Evolutionary conservation across 2,797 vertebrate species (phyloP).

Genomic region (Leptatherina wallacei): DNA sequence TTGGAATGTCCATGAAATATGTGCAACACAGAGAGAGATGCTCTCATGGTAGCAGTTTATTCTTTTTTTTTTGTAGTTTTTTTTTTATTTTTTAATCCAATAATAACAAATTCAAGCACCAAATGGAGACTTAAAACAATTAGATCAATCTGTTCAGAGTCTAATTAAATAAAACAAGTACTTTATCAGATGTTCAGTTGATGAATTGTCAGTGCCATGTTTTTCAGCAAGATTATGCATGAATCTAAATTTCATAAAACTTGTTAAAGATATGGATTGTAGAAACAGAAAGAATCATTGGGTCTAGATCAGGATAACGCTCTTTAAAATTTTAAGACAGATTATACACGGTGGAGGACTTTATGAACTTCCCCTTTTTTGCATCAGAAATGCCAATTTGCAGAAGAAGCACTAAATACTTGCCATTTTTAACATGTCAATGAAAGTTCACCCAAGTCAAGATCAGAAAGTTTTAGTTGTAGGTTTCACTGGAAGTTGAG

Average conservation of each 20-base stretch:
- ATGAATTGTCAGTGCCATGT: neutral
- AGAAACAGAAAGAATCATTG: neutral
- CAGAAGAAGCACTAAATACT: neutral
- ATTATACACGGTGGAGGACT: neutral
- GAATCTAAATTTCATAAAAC: neutral
- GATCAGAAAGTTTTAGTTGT: neutral
- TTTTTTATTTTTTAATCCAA: too few relatives aligned
- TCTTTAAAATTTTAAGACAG: neutral
- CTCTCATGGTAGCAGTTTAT: neutral
- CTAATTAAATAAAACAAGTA: too few relatives aligned
- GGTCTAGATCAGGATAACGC: neutral
- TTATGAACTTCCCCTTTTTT: neutral
- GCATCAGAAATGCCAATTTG: neutral
- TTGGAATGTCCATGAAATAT: conserved; percentile 31
- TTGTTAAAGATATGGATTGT: neutral
- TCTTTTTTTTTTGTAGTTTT: neutral
- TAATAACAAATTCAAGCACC: too few relatives aligned
- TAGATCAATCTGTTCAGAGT: too few relatives aligned
- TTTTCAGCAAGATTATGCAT: neutral
- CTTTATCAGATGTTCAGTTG: too few relatives aligned
- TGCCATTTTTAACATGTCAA: neutral
- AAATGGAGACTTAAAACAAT: too few relatives aligned
- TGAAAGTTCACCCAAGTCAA: neutral
- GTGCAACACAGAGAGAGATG: neutral
- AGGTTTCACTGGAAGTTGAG: neutral